Conservation (phyloP, 2,797 vertebrate genomes). For the Smutsia temminckii region DNA sequence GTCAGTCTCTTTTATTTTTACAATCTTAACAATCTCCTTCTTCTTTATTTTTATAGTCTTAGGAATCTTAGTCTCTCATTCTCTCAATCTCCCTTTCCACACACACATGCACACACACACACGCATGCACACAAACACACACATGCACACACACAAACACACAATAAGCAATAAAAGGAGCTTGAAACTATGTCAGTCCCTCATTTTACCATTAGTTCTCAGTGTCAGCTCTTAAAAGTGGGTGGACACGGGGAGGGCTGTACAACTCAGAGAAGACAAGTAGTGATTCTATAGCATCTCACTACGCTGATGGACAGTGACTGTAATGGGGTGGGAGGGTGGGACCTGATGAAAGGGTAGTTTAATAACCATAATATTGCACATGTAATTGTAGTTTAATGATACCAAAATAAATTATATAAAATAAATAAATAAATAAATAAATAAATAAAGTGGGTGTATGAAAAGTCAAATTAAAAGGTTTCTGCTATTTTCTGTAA, state of each 20-base stretch:
- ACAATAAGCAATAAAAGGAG: not conserved
- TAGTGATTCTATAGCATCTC: too few relatives aligned
- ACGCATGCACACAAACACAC: not conserved
- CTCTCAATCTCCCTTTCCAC: not conserved
- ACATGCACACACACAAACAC: not conserved
- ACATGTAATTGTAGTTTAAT: too few relatives aligned
- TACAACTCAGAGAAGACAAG: too few relatives aligned
- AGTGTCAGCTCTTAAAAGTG: not conserved
- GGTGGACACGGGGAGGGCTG: not conserved
- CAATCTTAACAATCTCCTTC: not conserved
- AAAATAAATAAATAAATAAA: too few relatives aligned
- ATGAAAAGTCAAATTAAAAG: not conserved
- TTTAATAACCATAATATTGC: too few relatives aligned
- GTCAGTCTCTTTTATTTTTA: not conserved
- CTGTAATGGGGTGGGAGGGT: too few relatives aligned
- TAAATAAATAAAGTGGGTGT: not conserved
- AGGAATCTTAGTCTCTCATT: not conserved
- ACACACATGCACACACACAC: not conserved
- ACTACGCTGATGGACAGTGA: too few relatives aligned
- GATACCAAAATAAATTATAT: too few relatives aligned
- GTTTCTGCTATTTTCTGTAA: conserved; percentile 26
- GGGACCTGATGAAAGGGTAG: too few relatives aligned
- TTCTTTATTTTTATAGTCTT: not conserved
- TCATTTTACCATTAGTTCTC: not conserved
- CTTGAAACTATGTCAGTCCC: too few relatives aligned